These are phyloP conservation scores for Saxidomus purpurata DNA, from an alignment of 1,140 invertebrate species.

Conservation along the genomic window DNA sequence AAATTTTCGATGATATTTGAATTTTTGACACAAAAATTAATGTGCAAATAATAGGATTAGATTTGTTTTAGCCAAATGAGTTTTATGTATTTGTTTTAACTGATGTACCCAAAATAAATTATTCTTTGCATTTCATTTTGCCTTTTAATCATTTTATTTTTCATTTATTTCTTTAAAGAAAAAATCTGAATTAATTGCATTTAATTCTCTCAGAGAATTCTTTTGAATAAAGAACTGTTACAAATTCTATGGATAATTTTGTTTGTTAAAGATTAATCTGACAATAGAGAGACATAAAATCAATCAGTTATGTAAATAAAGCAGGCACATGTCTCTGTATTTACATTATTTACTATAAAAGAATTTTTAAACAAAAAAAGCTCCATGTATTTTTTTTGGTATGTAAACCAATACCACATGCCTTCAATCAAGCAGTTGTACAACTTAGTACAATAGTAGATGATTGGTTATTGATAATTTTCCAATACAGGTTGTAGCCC, in stretches of 20 bases:
- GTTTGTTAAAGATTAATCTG: neutral
- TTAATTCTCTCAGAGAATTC: too few relatives aligned
- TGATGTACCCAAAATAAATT: too few relatives aligned
- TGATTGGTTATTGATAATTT: slow-evolving; percentile 30
- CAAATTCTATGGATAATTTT: neutral
- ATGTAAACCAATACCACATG: neutral
- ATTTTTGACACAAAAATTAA: too few relatives aligned
- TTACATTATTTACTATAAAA: neutral
- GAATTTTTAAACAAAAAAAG: slow-evolving; percentile 1
- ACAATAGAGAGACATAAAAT: neutral
- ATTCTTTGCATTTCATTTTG: too few relatives aligned
- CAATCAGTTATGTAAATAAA: slow-evolving; percentile 19
- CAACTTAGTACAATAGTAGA: neutral
- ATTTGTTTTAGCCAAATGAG: too few relatives aligned
- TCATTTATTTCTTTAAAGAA: too few relatives aligned
- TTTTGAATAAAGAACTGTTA: too few relatives aligned
- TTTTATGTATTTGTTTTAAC: too few relatives aligned
- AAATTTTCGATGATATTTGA: too few relatives aligned
- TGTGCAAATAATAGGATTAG: neutral
- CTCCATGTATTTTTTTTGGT: neutral
- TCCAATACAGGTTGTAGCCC: slow-evolving; percentile 17
- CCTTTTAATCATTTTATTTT: too few relatives aligned
- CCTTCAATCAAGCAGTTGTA: neutral
- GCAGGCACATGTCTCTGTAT: neutral
- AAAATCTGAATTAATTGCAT: too few relatives aligned